A percentile compares a stretch with the other conserved stretches of the same genome.
These are phyloP conservation scores for Gallirallus australis DNA, from an alignment of 2,797 vertebrate genomes.

Conservation along the genomic window DNA sequence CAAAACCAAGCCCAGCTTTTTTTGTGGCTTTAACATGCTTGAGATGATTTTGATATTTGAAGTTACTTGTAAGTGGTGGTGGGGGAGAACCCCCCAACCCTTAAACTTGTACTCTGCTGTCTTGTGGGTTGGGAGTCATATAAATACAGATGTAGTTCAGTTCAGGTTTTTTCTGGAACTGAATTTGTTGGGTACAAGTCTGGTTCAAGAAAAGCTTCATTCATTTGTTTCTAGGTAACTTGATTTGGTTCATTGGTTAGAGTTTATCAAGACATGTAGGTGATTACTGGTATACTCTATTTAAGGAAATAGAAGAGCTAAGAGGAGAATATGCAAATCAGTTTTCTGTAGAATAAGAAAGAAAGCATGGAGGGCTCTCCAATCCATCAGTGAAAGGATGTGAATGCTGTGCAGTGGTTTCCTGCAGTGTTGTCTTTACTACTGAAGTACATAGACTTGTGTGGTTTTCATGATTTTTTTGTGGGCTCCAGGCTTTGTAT, in stretches of 20 bases:
- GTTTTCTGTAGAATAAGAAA: not conserved
- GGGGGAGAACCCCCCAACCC: not conserved
- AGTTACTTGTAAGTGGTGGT: not conserved
- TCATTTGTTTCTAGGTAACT: not conserved
- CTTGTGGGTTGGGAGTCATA: not conserved
- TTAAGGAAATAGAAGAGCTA: not conserved
- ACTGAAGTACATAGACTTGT: too few relatives aligned
- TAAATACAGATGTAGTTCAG: not conserved
- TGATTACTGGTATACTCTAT: not conserved
- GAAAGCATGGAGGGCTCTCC: not conserved
- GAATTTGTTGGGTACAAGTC: not conserved
- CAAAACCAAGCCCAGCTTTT: not conserved
- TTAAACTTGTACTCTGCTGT: not conserved
- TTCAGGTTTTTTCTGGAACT: not conserved
- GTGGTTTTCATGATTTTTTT: not conserved
- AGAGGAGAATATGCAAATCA: not conserved
- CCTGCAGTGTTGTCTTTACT: not conserved
- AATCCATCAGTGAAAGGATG: accelerated
- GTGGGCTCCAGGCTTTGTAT: not conserved
- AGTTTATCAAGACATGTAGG: not conserved
- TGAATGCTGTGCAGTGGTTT: not conserved
- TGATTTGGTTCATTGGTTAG: not conserved
- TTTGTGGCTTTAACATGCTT: too few relatives aligned
- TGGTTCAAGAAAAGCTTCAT: not conserved
- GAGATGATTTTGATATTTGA: not conserved